Percentiles rank a stretch among this genome's conserved stretches.
phyloP scores from a whole-genome alignment of 2,888 invertebrate species.

The Andrena praecox region DNA sequence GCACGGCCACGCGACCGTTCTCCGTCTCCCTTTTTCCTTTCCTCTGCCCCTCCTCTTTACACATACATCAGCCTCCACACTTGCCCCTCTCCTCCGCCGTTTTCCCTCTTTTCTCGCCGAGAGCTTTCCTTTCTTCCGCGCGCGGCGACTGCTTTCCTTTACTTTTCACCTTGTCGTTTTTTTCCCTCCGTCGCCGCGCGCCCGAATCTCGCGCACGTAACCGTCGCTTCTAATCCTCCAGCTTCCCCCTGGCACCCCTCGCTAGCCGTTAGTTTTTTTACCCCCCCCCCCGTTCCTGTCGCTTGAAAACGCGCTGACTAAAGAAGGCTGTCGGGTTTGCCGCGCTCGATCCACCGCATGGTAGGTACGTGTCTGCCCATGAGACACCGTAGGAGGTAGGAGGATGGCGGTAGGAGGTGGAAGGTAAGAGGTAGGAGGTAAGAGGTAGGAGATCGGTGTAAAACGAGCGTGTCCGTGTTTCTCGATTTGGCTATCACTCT shows the following conservation, averaged over 20 bases:
- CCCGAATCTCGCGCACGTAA: not conserved
- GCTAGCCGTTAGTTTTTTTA: not conserved
- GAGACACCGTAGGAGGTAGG: conserved; percentile 32
- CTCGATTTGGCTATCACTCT: conserved; percentile 58
- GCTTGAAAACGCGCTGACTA: conserved; percentile 17
- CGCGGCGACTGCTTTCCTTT: not conserved
- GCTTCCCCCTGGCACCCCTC: not conserved
- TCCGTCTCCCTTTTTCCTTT: conserved; percentile 49
- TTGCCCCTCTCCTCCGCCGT: conserved; percentile 9
- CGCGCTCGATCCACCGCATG: conserved; percentile 9
- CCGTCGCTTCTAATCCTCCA: not conserved
- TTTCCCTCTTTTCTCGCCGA: conserved; percentile 2
- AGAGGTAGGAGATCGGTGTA: conserved; percentile 42
- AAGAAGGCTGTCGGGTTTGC: conserved; percentile 37
- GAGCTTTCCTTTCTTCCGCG: not conserved
- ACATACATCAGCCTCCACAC: conserved; percentile 7
- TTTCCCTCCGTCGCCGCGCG: not conserved
- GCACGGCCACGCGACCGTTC: conserved; percentile 80
- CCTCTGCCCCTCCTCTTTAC: conserved; percentile 3
- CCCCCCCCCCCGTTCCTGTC: not conserved
- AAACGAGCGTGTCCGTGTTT: conserved; percentile 44
- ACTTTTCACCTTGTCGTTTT: not conserved
- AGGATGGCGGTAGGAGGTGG: conserved; percentile 16
- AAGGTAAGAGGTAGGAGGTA: not conserved
- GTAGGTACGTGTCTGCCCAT: not conserved